Base-by-base conservation (phyloP, 2,888 invertebrate species). In the Liopterus haemorrhoidalis region DNA sequence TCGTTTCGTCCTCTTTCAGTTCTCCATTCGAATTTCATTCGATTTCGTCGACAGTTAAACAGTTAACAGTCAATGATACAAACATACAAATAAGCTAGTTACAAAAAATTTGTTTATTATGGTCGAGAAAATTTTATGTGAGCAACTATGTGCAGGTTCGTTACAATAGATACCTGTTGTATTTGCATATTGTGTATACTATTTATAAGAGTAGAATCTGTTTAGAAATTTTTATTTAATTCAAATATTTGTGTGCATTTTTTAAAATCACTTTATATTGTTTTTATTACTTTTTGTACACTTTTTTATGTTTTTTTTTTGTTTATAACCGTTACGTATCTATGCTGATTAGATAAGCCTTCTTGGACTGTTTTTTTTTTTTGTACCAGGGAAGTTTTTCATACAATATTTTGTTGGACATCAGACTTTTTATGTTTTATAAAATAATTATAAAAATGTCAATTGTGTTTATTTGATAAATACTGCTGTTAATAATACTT, bases 391-490 rank as follows among this genome's bases (percentile, higher is more conserved):
- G 63, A 64, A 64, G 65, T 67, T 67, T 65, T 62, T 66, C 61
- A 55, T 65, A 67, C 59, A 54, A 54, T 65, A 66, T 68, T 69
- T 69, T 69, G 69, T 69, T 68, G 66, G 65, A 67, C 60, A 65
- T 67, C 64, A 67, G 63, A 68, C 67, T 67, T 67, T 67, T 67
- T 68, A 67, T 68, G 67, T 67, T 69, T 68, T 68, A 67, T 67
- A 67, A 66, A 67, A 67, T 68, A 67, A 68, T 65, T 66, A 65
- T 62, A 59, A 60, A 59, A 63, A 46, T 67, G 66, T 67, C 66
- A 64, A 63, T 66, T 67, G 66, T 65, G 65, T 67, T 67, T 64
- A 65, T 67, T 67, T 67, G 65, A 66, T 67, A 66, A 65, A 45
- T 45, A 67, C 64, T 66, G 63, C 65, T 67, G 66, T 68, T 67